A percentile compares a stretch with the other conserved stretches of the same genome.
Evolutionary conservation across 1,140 invertebrate species (phyloP).

Genomic region (Drosophila setifemur): DNA sequence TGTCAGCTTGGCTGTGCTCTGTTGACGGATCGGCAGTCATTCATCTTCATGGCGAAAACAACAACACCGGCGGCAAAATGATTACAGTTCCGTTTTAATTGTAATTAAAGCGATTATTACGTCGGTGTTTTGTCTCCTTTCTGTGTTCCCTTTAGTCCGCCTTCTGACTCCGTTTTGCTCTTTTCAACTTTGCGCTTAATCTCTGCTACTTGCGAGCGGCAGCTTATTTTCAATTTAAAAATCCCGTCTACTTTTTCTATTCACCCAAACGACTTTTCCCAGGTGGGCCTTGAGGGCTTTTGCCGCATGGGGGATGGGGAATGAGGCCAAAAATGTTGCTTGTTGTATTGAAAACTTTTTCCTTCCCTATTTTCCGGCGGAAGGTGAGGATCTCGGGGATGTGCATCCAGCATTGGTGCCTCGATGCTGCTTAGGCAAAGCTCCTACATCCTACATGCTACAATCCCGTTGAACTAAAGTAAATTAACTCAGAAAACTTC

Average conservation of each 20-base stretch:
- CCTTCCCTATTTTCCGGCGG: background rate
- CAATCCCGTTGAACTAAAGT: too few species aligned
- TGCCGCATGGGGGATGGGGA: background rate
- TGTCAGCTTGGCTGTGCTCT: background rate
- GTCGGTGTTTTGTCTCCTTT: background rate
- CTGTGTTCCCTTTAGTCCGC: background rate
- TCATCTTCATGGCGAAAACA: conserved; percentile 34
- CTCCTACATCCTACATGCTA: too few species aligned
- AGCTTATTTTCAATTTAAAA: conserved; percentile 61
- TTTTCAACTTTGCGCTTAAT: conserved; percentile 37
- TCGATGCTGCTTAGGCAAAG: too few species aligned
- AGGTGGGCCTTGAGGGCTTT: conserved; percentile 44
- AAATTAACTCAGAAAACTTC: too few species aligned
- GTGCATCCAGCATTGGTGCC: too few species aligned
- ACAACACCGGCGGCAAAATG: conserved; percentile 20
- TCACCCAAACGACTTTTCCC: conserved; percentile 10
- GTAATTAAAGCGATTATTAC: conserved; percentile 67
- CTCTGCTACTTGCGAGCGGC: conserved; percentile 32
- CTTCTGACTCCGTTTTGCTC: background rate
- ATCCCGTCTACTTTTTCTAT: conserved; percentile 52
- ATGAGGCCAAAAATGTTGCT: conserved; percentile 8
- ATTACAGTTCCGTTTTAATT: conserved; percentile 62
- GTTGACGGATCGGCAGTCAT: conserved; percentile 41
- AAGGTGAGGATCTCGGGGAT: too few species aligned
- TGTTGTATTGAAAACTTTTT: conserved; percentile 14